Evolutionary conservation across 2,113 vertebrate genomes (phyloP), one percentile per base, ranked within the genome.

Genomic region (Rhinolophus ferrumequinum): DNA sequence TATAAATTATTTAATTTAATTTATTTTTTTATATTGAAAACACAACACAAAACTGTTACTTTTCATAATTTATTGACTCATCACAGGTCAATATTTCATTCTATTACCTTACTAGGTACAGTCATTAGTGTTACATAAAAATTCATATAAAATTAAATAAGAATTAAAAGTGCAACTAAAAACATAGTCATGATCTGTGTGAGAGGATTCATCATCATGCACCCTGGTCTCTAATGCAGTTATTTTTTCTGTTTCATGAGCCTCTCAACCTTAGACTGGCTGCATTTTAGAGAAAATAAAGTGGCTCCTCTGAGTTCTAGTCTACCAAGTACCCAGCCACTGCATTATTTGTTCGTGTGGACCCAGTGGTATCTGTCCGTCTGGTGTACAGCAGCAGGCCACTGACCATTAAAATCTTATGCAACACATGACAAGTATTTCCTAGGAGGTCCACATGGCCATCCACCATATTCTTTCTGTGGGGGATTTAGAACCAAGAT

Each of bases 301-400:
- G 33, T 6, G 1, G 21, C 88, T 91, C 30, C 54, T 85, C 6
- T 62, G 47, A 79, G 62, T 67, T 80, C 33, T 26, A 0, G 0
- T 4, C n/a, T 21, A 24, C 21, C 0, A 0, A 6, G 19, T 6
- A 30, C 14, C 13, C 88, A 84, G 86, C 47, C 89, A 1, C 4
- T 1, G 50, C 12, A 86, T 98, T 98, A 99, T 4, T 98, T 97
- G 88, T 98, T 99, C 86, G 99, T 98, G 96, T 99, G 99, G 98
- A 99, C 98, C 99, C 99, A 99, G 97, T 99, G 99, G 98, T 99
- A 99, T 80, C 99, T 99, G 97, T 99, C 99, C 0, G 99, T 80
- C 0, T 99, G 98, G 0, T 98, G 99, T 14, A 97, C 88, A 2
- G 98, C 97, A 0, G 96, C 77, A 11, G 99, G 85, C 35, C 98